Conservation (phyloP, 2,113 vertebrate species). For the Peucedramus taeniatus region DNA sequence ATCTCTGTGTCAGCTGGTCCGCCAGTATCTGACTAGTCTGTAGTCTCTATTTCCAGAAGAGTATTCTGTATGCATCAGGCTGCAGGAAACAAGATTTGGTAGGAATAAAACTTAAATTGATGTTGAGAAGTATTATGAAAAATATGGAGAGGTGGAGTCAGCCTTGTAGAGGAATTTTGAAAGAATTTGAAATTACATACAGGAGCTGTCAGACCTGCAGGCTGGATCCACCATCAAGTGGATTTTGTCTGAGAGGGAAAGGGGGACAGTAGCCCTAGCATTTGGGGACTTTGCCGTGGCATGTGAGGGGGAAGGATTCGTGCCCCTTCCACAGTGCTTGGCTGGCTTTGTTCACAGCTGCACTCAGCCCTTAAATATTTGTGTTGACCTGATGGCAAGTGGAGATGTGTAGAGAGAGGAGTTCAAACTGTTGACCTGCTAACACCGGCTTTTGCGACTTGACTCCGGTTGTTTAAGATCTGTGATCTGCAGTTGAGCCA, state of each 20-base stretch:
- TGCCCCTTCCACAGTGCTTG: neutral
- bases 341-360: slow-evolving; percentile 31
- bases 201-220: neutral
- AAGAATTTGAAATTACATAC: neutral
- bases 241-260: neutral
- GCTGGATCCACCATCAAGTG: neutral
- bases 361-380: slow-evolving; percentile 9
- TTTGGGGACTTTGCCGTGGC: neutral
- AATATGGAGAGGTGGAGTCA: neutral
- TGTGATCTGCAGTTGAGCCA: slow-evolving; percentile 24
- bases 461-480: neutral
- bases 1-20: neutral
- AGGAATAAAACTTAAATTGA: neutral
- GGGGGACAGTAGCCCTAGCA: neutral
- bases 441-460: slow-evolving; percentile 20
- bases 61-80: neutral
- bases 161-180: neutral
- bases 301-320: neutral
- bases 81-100: neutral
- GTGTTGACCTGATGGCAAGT: slow-evolving; percentile 31
- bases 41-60: neutral
- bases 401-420: slow-evolving; percentile 36
- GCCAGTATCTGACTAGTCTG: neutral
- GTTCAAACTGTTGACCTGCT: slow-evolving; percentile 48
- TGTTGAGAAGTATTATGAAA: neutral